These are phyloP conservation scores for Vimba vimba DNA, from an alignment of 2,113 vertebrate genomes.

Conservation along the genomic window DNA sequence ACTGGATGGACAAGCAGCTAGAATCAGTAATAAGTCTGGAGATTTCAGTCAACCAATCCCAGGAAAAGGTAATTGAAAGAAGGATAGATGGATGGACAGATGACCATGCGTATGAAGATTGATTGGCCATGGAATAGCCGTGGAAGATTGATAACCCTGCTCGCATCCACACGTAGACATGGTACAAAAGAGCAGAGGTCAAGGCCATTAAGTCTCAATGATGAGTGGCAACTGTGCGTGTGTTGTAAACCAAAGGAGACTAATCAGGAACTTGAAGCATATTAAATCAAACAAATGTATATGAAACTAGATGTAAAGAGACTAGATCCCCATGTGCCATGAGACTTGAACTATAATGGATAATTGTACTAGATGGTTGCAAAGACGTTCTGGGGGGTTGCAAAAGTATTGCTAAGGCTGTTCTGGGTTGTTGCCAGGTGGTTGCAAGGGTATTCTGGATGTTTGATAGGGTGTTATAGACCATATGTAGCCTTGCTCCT, in stretches of 20 bases:
- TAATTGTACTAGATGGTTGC: background rate
- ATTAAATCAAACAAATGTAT: background rate
- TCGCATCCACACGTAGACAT: background rate
- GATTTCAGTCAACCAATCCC: constrained; percentile 19
- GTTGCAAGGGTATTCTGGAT: too few relatives aligned
- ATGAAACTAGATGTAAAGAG: background rate
- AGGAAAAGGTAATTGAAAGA: constrained; percentile 30
- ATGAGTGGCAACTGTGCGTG: background rate
- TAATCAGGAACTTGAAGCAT: background rate
- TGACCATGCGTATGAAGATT: constrained; percentile 33
- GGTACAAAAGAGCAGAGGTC: constrained; percentile 28
- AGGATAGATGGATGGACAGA: constrained; percentile 17
- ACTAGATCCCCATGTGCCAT: background rate
- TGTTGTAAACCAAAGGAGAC: constrained; percentile 7
- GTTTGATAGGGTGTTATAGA: too few relatives aligned
- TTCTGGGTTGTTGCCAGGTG: background rate
- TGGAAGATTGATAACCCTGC: constrained; percentile 1
- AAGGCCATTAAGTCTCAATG: constrained; percentile 29
- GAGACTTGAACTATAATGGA: background rate
- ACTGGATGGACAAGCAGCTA: constrained; percentile 1
- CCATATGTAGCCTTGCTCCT: too few relatives aligned
- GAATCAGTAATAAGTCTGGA: constrained; percentile 25
- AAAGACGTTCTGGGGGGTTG: background rate
- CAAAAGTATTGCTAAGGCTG: background rate
- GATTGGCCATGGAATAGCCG: constrained; percentile 16